Conservation (phyloP, 2,888 invertebrate genomes). For the Caenorhabditis becei region DNA sequence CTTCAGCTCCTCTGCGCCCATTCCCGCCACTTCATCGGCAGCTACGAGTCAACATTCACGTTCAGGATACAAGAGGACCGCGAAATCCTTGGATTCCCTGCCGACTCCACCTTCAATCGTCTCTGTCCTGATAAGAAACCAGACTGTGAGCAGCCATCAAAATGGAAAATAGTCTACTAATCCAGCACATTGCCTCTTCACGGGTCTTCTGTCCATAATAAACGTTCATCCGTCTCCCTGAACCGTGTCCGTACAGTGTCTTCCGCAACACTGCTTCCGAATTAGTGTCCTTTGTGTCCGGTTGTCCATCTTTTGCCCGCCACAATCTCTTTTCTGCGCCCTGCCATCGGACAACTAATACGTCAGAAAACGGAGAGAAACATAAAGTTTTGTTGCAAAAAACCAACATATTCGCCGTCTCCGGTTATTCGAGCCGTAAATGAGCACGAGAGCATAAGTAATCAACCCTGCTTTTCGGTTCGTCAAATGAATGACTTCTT, state of each 20-base stretch:
- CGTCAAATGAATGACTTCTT: neutral
- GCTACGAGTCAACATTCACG: slow-evolving; percentile 95
- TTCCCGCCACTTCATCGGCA: slow-evolving; percentile 88
- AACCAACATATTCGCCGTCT: neutral
- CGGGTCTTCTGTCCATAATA: slow-evolving; percentile 28
- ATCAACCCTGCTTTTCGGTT: neutral
- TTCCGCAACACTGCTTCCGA: slow-evolving; percentile 59
- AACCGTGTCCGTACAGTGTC: slow-evolving; percentile 36
- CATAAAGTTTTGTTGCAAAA: neutral
- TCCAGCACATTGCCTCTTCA: neutral
- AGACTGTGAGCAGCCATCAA: slow-evolving; percentile 88
- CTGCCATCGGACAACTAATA: slow-evolving; percentile 1
- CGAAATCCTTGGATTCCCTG: slow-evolving; percentile 92
- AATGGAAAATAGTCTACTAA: slow-evolving; percentile 85
- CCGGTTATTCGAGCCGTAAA: slow-evolving; percentile 9
- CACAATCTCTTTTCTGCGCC: neutral
- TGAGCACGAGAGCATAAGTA: slow-evolving; percentile 8
- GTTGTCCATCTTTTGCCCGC: slow-evolving; percentile 10
- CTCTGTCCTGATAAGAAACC: slow-evolving; percentile 85
- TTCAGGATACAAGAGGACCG: slow-evolving; percentile 97
- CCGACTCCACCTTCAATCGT: slow-evolving; percentile 90
- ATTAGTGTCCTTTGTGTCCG: slow-evolving; percentile 50
- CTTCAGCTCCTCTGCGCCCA: slow-evolving; percentile 93
- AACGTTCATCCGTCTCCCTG: slow-evolving; percentile 16
- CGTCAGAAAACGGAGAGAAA: slow-evolving; percentile 2